These are phyloP conservation scores for Calephelis nemesis DNA, from an alignment of 1,140 invertebrate species.

Conservation along the genomic window DNA sequence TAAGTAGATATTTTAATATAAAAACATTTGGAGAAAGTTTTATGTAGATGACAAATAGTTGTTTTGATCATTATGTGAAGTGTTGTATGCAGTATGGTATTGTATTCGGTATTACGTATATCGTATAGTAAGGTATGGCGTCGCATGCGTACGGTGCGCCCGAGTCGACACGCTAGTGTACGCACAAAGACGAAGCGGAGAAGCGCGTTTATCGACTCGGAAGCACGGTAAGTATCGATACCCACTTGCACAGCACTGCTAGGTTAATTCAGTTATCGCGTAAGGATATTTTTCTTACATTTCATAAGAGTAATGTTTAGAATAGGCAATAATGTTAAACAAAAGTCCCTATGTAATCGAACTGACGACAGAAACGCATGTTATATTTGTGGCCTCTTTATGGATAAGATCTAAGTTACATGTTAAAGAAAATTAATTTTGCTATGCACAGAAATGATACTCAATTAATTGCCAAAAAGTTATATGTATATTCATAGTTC, in stretches of 20 bases:
- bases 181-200: slow-evolving; percentile 63
- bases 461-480: slow-evolving; percentile 79
- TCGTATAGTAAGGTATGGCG: slow-evolving; percentile 43
- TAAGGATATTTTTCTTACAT: slow-evolving; percentile 78
- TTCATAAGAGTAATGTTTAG: slow-evolving; percentile 73
- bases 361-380: slow-evolving; percentile 78
- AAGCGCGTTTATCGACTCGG: slow-evolving; percentile 23
- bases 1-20: slow-evolving; percentile 79
- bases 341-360: slow-evolving; percentile 79
- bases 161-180: slow-evolving; percentile 55
- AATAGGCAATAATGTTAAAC: slow-evolving; percentile 76
- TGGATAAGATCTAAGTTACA: slow-evolving; percentile 79
- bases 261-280: slow-evolving; percentile 74
- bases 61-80: slow-evolving; percentile 77
- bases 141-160: slow-evolving; percentile 6
- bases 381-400: slow-evolving; percentile 79
- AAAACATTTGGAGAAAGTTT: slow-evolving; percentile 78
- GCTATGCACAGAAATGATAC: slow-evolving; percentile 79
- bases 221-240: slow-evolving; percentile 34
- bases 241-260: slow-evolving; percentile 75
- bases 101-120: slow-evolving; percentile 22
- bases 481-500: slow-evolving; percentile 79
- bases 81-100: slow-evolving; percentile 59
- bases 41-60: slow-evolving; percentile 77
- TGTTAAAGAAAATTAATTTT: slow-evolving; percentile 78